Base-by-base conservation (phyloP, 2,888 invertebrate species). In the Clusia tigrina region DNA sequence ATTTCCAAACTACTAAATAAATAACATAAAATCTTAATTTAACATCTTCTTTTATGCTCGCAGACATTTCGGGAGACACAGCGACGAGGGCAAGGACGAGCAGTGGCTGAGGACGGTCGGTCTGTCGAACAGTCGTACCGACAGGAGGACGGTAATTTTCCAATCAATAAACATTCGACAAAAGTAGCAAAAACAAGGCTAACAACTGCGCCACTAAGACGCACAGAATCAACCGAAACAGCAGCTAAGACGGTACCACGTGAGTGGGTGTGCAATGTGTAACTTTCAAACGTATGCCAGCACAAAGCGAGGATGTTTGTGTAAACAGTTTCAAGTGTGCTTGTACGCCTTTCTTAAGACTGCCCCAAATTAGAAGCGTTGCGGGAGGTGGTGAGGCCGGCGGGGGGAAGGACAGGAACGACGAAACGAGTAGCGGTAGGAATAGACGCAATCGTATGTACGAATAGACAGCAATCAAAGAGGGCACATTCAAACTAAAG, bases 21-120 rank as follows among this genome's bases (percentile, higher is more conserved):
- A 60, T 60, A 64, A 64, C 64, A 60, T 57, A 60, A 64, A 64
- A 57, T 64, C 60, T 52, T 64, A 60, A 60, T 60, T 64, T 60
- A 48, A 63, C 59, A 60, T 48, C 58, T 57, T 58, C 37, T 56
- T 32, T 32, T 32, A 32, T 12, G 32, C 3, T 15, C 52, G 55
- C 17, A n/a, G 23, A 62, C 53, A 52, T 46, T 54, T 23, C 37
- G 37, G 58, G 10, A 23, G 6, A 26, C 9, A 42, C 15, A 26
- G 0, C 26, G 17, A 52, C n/a, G 24, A 2, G 2, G 17, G 46
- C 20, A 38, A 2, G 26, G 38, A 22, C 38, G 18, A 56, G 10
- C 17, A 38, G 38, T 22, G 17, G 38, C n/a, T 20, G 26, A n/a
- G 6, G 24, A 24, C n/a, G 20, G 9, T 17, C 5, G 20, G 48